These are phyloP conservation scores for Callosobruchus maculatus DNA, from an alignment of 2,888 invertebrate genomes.

Conservation along the genomic window DNA sequence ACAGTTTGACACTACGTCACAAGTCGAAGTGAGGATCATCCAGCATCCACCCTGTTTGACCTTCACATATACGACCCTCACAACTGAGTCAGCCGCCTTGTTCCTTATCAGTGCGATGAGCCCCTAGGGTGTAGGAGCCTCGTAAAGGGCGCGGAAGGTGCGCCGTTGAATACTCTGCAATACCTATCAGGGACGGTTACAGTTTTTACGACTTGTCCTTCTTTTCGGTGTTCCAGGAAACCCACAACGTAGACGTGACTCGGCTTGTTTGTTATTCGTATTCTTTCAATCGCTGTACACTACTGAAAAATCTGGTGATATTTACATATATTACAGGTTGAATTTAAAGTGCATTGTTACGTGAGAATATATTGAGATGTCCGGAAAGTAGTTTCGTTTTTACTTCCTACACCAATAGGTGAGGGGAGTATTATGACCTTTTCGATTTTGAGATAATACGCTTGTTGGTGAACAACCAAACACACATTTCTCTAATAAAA, in stretches of 20 bases:
- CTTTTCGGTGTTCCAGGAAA: background rate
- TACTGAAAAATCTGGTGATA: too few relatives aligned
- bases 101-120: background rate
- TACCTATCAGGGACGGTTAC: background rate
- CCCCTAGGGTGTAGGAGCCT: background rate
- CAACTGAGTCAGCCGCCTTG: background rate
- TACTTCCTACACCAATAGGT: too few relatives aligned
- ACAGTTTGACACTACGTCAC: too few relatives aligned
- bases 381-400: too few relatives aligned
- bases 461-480: too few relatives aligned
- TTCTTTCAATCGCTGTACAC: too few relatives aligned
- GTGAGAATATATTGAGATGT: too few relatives aligned
- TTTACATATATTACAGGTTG: too few relatives aligned
- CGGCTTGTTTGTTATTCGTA: background rate
- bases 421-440: too few relatives aligned
- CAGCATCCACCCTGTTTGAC: background rate
- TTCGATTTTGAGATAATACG: too few relatives aligned
- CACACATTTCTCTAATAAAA: too few relatives aligned
- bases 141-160: background rate
- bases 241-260: background rate
- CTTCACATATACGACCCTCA: background rate
- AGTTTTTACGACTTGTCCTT: background rate
- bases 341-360: too few relatives aligned
- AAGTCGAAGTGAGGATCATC: background rate
- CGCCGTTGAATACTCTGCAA: background rate